Conservation (phyloP, 2,113 vertebrate species). For the Galbula dea region DNA sequence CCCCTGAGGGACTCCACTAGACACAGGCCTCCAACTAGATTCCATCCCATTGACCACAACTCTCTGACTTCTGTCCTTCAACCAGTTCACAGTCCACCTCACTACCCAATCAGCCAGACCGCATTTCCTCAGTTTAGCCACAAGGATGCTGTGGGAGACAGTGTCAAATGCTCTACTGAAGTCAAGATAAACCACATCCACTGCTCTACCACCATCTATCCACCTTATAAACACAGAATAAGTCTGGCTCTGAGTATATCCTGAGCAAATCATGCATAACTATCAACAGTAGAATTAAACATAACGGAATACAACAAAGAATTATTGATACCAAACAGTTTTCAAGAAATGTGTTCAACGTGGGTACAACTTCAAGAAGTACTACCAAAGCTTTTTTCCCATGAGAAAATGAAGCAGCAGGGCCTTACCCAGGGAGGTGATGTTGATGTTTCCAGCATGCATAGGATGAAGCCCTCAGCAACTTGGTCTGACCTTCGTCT, state of each 20-base stretch:
- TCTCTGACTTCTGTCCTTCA: no score
- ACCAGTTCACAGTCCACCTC: no score
- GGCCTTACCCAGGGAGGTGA: accelerated
- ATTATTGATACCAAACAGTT: neutral
- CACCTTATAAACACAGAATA: neutral
- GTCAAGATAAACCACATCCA: no score
- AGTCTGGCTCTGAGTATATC: neutral
- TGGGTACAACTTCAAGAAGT: neutral
- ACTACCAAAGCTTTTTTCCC: neutral
- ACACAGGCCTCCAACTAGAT: no score
- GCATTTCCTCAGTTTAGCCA: no score
- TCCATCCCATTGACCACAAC: no score
- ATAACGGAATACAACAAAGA: neutral
- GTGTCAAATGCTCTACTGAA: no score
- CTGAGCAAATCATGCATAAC: neutral
- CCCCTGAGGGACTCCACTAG: no score
- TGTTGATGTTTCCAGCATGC: neutral
- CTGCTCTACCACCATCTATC: no score
- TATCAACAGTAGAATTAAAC: neutral
- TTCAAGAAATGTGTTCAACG: neutral
- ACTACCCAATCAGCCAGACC: no score
- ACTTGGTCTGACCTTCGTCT: neutral
- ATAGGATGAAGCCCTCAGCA: neutral
- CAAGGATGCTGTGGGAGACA: no score
- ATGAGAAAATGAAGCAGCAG: neutral